Percentiles rank a stretch among this genome's conserved stretches.
Evolutionary conservation across 2,888 invertebrate species (phyloP).

Genomic region (Heliconius aoede): DNA sequence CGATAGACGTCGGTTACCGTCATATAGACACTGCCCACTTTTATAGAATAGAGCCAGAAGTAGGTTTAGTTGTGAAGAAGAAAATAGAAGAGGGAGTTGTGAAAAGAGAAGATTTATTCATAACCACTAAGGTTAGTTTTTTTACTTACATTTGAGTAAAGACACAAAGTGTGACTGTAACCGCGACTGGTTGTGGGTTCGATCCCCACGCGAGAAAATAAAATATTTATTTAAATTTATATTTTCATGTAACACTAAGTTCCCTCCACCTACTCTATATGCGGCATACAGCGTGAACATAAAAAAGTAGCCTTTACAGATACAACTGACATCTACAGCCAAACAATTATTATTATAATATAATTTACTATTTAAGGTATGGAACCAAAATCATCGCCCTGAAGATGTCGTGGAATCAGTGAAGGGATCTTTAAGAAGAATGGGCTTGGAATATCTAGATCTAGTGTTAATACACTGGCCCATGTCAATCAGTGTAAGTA

Average conservation of each 20-base stretch:
- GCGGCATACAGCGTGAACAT: too few relatives aligned
- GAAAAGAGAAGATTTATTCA: conserved; percentile 87
- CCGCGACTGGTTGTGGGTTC: too few relatives aligned
- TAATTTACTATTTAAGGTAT: conserved; percentile 59
- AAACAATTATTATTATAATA: not conserved
- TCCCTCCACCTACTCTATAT: too few relatives aligned
- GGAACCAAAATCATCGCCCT: conserved; percentile 68
- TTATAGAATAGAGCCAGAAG: conserved; percentile 88
- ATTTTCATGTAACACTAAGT: too few relatives aligned
- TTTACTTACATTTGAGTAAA: not conserved
- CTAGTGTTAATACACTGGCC: conserved; percentile 74
- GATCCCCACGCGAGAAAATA: too few relatives aligned
- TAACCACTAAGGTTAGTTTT: conserved; percentile 85
- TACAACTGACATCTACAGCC: too few relatives aligned
- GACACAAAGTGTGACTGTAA: too few relatives aligned
- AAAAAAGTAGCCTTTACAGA: too few relatives aligned
- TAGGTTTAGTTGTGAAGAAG: conserved; percentile 85
- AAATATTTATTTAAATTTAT: too few relatives aligned
- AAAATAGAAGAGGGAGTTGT: conserved; percentile 87
- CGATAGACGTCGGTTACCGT: conserved; percentile 90
- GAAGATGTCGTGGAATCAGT: conserved; percentile 67
- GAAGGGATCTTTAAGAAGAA: conserved; percentile 61
- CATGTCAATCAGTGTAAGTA: conserved; percentile 67
- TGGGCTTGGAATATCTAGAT: conserved; percentile 69
- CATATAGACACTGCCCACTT: conserved; percentile 89